Evolutionary conservation across 2,888 invertebrate species (phyloP).

Genomic region (Diaperis boleti): DNA sequence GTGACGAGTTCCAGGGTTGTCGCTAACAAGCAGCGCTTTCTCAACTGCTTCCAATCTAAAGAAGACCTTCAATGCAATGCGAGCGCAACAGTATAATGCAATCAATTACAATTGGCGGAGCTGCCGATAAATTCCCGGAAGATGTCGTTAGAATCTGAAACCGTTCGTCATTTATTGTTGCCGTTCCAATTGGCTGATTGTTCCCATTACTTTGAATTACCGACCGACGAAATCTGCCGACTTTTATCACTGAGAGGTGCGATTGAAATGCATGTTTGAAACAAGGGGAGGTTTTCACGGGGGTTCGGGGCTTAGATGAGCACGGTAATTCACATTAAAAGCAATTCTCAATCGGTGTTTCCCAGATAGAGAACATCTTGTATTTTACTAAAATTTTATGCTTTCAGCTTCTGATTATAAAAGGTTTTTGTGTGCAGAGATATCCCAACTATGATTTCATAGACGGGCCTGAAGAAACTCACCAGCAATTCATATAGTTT

Average conservation of each 20-base stretch:
- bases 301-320: too few species aligned
- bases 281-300: too few species aligned
- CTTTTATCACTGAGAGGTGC: neutral
- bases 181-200: slow-evolving; percentile 54
- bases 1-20: slow-evolving; percentile 21
- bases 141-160: slow-evolving; percentile 63
- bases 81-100: slow-evolving; percentile 57
- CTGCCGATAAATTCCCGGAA: slow-evolving; percentile 59
- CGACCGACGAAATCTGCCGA: slow-evolving; percentile 20
- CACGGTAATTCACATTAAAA: too few species aligned
- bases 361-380: too few species aligned
- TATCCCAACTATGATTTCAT: too few species aligned
- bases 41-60: slow-evolving; percentile 47
- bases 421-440: too few species aligned
- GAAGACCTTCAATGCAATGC: slow-evolving; percentile 55
- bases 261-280: too few species aligned
- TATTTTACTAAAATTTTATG: too few species aligned
- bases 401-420: too few species aligned
- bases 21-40: slow-evolving; percentile 48
- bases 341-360: too few species aligned
- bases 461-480: too few species aligned
- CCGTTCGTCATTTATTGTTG: slow-evolving; percentile 59
- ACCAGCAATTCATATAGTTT: too few species aligned
- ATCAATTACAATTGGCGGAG: slow-evolving; percentile 56
- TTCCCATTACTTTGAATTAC: slow-evolving; percentile 49